Conservation (phyloP, 2,797 vertebrate species). For the Halcyon leucocephala region DNA sequence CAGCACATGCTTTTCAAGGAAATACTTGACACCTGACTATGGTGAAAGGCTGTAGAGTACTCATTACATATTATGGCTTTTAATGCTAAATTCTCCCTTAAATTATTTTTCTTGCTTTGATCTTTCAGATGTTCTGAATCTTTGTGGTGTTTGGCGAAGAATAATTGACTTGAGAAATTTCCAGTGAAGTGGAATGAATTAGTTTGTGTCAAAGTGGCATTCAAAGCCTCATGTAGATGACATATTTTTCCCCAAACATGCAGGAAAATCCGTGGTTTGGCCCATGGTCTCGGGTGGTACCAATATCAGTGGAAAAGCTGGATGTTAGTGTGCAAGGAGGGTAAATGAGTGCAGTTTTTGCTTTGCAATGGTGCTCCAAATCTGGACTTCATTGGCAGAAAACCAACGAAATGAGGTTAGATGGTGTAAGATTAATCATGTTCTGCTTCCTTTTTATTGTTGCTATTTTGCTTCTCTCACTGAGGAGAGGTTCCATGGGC, state of each 20-base stretch:
- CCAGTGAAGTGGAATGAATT: too few species aligned
- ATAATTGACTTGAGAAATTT: neutral
- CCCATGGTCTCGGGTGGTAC: neutral
- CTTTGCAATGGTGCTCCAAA: neutral
- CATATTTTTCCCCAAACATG: neutral
- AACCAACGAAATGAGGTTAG: neutral
- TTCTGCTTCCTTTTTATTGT: neutral
- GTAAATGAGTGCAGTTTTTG: neutral
- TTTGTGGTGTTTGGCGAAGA: neutral
- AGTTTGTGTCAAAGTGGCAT: neutral
- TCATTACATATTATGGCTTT: neutral
- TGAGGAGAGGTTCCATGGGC: neutral
- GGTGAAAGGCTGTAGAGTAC: neutral
- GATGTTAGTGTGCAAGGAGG: neutral
- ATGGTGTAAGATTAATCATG: accelerated
- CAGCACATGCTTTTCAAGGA: neutral
- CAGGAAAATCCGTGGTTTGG: neutral
- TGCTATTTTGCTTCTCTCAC: neutral
- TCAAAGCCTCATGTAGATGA: neutral
- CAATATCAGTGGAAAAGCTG: neutral
- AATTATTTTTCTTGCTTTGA: neutral
- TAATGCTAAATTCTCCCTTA: neutral
- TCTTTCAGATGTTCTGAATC: neutral
- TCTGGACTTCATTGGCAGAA: neutral
- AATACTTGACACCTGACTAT: neutral